Conservation (phyloP, 2,888 invertebrate genomes). For the Euzophera pinguis region DNA sequence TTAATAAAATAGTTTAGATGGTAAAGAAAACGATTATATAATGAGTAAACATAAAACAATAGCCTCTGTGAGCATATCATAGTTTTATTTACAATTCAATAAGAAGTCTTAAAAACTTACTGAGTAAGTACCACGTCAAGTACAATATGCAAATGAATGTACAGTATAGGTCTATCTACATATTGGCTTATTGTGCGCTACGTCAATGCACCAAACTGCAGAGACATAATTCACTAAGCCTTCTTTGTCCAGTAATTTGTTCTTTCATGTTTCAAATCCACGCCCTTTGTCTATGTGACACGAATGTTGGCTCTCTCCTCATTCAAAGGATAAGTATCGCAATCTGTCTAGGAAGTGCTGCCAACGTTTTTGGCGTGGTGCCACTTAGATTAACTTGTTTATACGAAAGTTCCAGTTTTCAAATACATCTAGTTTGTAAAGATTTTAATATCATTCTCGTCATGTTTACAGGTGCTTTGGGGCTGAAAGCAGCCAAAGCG, state of each 20-base stretch:
- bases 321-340: slow-evolving; percentile 14
- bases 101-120: too few species aligned
- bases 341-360: slow-evolving; percentile 11
- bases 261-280: not conserved
- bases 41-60: too few species aligned
- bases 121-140: too few species aligned
- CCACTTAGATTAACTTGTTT: slow-evolving; percentile 14
- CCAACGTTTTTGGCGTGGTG: slow-evolving; percentile 11
- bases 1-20: too few species aligned
- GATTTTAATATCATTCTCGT: not conserved
- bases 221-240: not conserved
- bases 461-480: slow-evolving; percentile 43
- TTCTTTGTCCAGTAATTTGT: slow-evolving; percentile 2
- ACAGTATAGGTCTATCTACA: too few species aligned
- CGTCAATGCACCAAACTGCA: not conserved
- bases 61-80: too few species aligned
- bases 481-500: slow-evolving; percentile 65
- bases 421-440: not conserved
- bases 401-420: not conserved
- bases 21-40: too few species aligned
- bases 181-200: not conserved
- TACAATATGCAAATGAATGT: too few species aligned
- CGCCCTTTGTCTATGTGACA: slow-evolving; percentile 3
- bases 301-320: slow-evolving; percentile 9
- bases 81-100: too few species aligned